Percentiles rank a stretch among this genome's conserved stretches.
These are phyloP conservation scores for Empidonax alnorum DNA, from an alignment of 2,113 vertebrate species.

Conservation along the genomic window DNA sequence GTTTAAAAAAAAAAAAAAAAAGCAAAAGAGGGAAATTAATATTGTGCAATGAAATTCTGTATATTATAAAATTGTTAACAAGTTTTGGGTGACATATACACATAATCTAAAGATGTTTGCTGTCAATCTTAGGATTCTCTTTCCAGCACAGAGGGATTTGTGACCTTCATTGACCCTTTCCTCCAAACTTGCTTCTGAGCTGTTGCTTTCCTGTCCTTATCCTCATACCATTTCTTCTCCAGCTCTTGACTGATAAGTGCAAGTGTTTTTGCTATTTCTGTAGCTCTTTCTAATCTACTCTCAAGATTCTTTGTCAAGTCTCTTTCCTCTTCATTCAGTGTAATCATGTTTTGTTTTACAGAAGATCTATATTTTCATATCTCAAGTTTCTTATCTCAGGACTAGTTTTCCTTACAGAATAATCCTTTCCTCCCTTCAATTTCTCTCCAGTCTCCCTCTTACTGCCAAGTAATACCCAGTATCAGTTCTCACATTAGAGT, in stretches of 20 bases:
- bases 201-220: neutral
- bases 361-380: neutral
- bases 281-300: neutral
- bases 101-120: neutral
- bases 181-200: neutral
- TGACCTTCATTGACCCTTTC: neutral
- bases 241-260: neutral
- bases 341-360: neutral
- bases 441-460: neutral
- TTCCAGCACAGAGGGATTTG: neutral
- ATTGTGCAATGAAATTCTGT: neutral
- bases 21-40: neutral
- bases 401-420: neutral
- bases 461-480: neutral
- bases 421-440: neutral
- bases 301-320: neutral
- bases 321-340: neutral
- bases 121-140: neutral
- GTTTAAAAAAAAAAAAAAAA: neutral
- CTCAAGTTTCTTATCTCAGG: neutral
- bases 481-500: neutral
- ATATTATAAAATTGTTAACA: neutral
- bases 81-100: neutral
- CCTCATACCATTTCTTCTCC: neutral
- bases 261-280: slow-evolving; percentile 2